Evolutionary conservation across 2,797 vertebrate species (phyloP).

Genomic region (Chloroceryle inda): DNA sequence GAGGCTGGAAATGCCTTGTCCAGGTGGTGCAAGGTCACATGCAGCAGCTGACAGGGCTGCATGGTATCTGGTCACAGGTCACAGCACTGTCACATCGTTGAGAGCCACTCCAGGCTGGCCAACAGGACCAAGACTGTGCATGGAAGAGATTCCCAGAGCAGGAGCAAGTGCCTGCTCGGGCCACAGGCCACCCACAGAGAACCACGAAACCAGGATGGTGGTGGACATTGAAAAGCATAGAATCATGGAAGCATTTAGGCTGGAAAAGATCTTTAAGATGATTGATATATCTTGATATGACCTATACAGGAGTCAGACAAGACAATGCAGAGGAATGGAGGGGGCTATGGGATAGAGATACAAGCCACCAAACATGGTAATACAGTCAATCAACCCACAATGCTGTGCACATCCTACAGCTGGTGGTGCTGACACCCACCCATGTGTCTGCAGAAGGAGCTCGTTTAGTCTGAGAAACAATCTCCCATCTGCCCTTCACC

Average conservation of each 20-base stretch:
- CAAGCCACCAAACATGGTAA: not conserved
- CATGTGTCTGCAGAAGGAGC: not conserved
- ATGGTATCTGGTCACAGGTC: not conserved
- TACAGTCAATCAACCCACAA: fast-evolving
- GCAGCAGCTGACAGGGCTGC: not conserved
- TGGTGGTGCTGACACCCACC: not conserved
- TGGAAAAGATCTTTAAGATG: not conserved
- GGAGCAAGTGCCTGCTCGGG: not conserved
- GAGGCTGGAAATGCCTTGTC: not conserved
- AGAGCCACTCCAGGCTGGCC: not conserved
- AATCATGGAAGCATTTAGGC: not conserved
- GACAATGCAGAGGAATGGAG: not conserved
- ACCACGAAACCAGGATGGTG: not conserved
- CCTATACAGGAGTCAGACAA: not conserved
- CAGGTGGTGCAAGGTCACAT: not conserved
- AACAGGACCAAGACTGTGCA: not conserved
- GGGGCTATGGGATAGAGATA: not conserved
- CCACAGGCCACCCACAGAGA: not conserved
- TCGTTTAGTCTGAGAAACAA: fast-evolving
- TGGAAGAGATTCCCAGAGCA: not conserved
- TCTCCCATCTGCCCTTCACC: fast-evolving
- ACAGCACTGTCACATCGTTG: not conserved
- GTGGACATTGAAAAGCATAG: not conserved
- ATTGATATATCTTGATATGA: not conserved
- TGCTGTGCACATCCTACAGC: not conserved